Evolutionary conservation across 2,797 vertebrate species (phyloP), one percentile per base, ranked within the genome.

Genomic region (Spatula versicolor): DNA sequence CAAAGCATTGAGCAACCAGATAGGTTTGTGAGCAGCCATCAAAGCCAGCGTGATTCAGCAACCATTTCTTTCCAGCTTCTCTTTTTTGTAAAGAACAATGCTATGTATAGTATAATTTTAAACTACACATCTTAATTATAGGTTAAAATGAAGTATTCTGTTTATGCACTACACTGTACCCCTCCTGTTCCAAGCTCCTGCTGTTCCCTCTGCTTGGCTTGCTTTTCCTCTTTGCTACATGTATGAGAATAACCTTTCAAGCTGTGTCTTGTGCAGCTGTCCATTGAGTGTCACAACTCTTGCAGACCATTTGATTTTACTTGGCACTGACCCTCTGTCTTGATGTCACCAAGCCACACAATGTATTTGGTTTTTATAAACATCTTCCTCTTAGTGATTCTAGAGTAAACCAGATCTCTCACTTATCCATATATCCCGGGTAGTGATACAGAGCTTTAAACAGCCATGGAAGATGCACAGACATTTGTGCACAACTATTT

Each of bases 1-100:
- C 0, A 0, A 30, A 48, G 26, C 0, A 0, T 79, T 85, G 43
- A 43, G 52, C 33, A 80, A 8, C 13, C 35, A 78, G 4, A 11
- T 35, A 43, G 28, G 41, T 86, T 91, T 87, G 39, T 80, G n/a
- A 74, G 39, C 23, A 83, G 48, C 12, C 60, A 67, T 74, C 43
- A 73, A 91, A 90, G 39, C 10, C 71, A 77, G 21, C 39, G 33
- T 45, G 50, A 86, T 72, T 83, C 86, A 94, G 54, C 41, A 77
- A 54, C 6, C 1, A 4, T 39, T 88, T 88, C 18, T 72, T 75
- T 75, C 23, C 21, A 86, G 13, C 4, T 83, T 80, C 16, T 35
- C 19, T 46, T 16, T 50, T 88, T 73, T 60, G 28, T 73, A 33
- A 94, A 71, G 48, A 75, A 9, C 43, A 75, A 17, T 71, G 9